Percentiles rank a stretch among this genome's conserved stretches.
Conservation (phyloP, 1,140 invertebrate species). For the Mylabris phalerata region DNA sequence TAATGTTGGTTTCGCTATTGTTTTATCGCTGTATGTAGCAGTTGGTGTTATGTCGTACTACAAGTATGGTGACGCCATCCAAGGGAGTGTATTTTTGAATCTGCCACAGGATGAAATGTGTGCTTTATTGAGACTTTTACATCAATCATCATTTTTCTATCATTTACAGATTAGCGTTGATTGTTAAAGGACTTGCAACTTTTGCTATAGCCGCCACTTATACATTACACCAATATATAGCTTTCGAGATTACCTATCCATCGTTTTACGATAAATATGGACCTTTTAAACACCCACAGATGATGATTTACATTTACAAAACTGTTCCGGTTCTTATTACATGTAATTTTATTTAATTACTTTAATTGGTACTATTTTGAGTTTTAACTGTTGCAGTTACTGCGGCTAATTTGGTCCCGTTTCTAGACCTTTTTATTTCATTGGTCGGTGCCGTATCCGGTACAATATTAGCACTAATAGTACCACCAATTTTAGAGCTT, state of each 20-base stretch:
- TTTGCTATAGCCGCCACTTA: constrained; percentile 71
- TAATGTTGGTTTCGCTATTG: constrained; percentile 76
- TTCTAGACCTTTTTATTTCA: constrained; percentile 1
- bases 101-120: constrained; percentile 52
- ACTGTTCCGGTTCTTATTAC: background rate
- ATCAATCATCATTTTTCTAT: no score
- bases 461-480: background rate
- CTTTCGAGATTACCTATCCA: constrained; percentile 5
- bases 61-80: constrained; percentile 60
- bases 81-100: constrained; percentile 66
- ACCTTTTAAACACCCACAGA: constrained; percentile 1
- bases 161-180: constrained; percentile 48
- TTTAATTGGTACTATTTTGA: background rate
- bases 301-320: constrained; percentile 1
- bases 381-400: background rate
- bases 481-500: background rate
- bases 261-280: constrained; percentile 1
- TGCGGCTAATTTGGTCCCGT: background rate
- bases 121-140: constrained; percentile 35
- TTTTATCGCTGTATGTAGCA: constrained; percentile 65
- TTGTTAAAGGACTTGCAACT: constrained; percentile 61
- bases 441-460: constrained; percentile 1
- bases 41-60: constrained; percentile 82
- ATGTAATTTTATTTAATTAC: background rate
- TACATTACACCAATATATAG: constrained; percentile 57